phyloP scores from a whole-genome alignment of 2,888 invertebrate species.

The Yponomeuta sedellus region DNA sequence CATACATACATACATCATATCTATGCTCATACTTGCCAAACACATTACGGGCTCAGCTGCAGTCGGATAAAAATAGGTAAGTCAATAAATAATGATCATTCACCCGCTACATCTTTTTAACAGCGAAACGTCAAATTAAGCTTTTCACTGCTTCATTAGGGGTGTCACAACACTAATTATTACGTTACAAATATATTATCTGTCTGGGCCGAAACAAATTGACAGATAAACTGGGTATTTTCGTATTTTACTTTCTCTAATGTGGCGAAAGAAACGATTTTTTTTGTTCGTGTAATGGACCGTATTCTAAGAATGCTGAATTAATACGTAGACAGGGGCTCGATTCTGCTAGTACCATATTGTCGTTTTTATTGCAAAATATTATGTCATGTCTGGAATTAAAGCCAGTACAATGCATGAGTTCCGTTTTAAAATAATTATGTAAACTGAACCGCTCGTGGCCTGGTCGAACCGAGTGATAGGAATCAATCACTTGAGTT shows the following conservation, averaged over 20 bases:
- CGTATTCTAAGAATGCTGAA: neutral
- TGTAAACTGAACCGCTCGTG: too few relatives aligned
- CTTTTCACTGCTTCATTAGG: slow-evolving; percentile 6
- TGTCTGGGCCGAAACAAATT: neutral
- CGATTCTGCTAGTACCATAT: too few relatives aligned
- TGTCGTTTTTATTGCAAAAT: too few relatives aligned
- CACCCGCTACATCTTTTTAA: slow-evolving; percentile 2
- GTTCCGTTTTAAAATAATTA: too few relatives aligned
- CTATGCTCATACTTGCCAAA: too few relatives aligned
- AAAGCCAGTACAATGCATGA: too few relatives aligned
- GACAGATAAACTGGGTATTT: neutral
- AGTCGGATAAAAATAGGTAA: neutral
- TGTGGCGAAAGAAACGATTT: neutral
- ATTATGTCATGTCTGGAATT: too few relatives aligned
- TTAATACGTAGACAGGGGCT: neutral
- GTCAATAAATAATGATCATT: slow-evolving; percentile 4
- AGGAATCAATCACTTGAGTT: too few relatives aligned
- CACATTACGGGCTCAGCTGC: too few relatives aligned
- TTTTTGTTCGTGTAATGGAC: neutral
- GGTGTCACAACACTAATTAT: slow-evolving; percentile 14
- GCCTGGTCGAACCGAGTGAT: too few relatives aligned
- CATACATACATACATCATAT: too few relatives aligned
- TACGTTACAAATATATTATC: neutral
- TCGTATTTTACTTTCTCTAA: neutral
- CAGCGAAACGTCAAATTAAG: slow-evolving; percentile 8